Conservation (phyloP, 2,888 invertebrate species). For the Brenthis hecate region DNA sequence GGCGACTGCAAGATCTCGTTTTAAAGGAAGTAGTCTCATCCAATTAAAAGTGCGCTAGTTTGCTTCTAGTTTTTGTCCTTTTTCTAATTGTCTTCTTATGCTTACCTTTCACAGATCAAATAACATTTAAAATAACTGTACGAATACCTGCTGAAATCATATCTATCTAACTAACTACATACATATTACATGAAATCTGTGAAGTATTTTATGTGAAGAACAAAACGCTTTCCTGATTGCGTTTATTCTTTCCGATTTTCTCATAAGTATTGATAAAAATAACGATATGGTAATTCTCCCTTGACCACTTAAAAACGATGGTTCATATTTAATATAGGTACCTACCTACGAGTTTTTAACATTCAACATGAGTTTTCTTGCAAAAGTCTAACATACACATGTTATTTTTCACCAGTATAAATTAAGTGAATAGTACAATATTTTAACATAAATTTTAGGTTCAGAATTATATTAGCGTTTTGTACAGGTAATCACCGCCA, state of each 20-base stretch:
- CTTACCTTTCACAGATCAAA: conserved; percentile 50
- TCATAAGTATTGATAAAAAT: background rate
- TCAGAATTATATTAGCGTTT: background rate
- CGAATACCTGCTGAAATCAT: background rate
- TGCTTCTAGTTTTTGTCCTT: conserved; percentile 74
- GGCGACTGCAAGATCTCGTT: conserved; percentile 60
- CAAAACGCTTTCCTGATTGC: conserved; percentile 2
- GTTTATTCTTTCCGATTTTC: background rate
- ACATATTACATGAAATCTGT: no score
- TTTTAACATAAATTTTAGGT: background rate
- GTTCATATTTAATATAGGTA: conserved; percentile 1
- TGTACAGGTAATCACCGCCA: conserved; percentile 20
- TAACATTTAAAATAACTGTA: conserved; percentile 14
- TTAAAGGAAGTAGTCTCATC: conserved; percentile 77
- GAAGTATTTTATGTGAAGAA: no score
- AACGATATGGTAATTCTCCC: background rate
- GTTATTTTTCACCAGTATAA: no score
- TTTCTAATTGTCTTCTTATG: conserved; percentile 71
- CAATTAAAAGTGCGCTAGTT: conserved; percentile 79
- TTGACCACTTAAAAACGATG: background rate
- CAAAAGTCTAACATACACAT: no score
- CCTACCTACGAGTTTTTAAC: background rate
- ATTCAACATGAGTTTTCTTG: background rate
- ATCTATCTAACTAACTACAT: background rate
- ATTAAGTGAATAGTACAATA: background rate